Conservation (phyloP, 2,888 invertebrate genomes). For the Pantelozetes paolii region DNA sequence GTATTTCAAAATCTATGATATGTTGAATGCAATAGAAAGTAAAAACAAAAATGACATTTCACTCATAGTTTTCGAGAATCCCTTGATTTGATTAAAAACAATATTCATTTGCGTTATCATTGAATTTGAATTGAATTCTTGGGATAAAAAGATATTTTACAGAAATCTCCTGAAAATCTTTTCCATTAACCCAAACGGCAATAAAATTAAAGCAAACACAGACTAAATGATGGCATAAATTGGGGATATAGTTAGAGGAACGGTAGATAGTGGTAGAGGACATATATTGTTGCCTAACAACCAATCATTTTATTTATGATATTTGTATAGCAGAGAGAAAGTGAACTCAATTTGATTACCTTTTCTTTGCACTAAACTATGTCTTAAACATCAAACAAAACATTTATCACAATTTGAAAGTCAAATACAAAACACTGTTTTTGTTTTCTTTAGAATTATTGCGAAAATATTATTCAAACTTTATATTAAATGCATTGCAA, state of each 20-base stretch:
- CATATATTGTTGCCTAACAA: slow-evolving; percentile 13
- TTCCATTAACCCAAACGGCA: background rate
- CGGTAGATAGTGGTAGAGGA: too few species aligned
- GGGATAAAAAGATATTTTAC: too few species aligned
- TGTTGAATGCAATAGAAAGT: too few species aligned
- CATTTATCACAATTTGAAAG: slow-evolving; percentile 28
- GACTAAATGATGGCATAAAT: background rate
- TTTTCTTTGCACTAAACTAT: background rate
- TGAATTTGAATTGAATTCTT: too few species aligned
- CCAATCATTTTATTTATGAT: slow-evolving; percentile 13
- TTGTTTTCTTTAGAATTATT: background rate
- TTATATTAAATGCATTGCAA: background rate
- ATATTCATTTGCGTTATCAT: too few species aligned
- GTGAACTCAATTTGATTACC: slow-evolving; percentile 3
- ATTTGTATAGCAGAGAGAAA: background rate
- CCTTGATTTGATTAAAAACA: too few species aligned
- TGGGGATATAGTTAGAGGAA: background rate
- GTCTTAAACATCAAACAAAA: background rate
- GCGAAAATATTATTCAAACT: background rate
- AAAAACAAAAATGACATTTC: too few species aligned
- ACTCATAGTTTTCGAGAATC: too few species aligned
- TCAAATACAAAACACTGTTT: background rate
- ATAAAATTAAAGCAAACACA: slow-evolving; percentile 3
- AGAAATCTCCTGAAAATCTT: too few species aligned
- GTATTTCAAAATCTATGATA: too few species aligned